A percentile compares a stretch with the other conserved stretches of the same genome.
phyloP scores from a whole-genome alignment of 2,888 invertebrate species.

The Cybosia mesomella region DNA sequence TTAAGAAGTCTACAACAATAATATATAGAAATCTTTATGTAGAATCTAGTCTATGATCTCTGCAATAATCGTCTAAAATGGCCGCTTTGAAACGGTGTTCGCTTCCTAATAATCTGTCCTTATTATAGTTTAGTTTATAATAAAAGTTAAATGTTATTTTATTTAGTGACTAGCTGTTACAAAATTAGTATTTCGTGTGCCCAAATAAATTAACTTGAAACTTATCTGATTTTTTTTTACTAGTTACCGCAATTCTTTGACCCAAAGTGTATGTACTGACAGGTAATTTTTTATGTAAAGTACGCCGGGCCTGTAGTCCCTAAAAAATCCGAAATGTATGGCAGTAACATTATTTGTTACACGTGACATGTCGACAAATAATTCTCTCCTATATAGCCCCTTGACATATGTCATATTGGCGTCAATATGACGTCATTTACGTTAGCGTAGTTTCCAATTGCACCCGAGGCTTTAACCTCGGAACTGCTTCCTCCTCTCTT shows the following conservation, averaged over 20 bases:
- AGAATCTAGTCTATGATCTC: slow-evolving; percentile 85
- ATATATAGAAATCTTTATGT: slow-evolving; percentile 53
- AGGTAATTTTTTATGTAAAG: background rate
- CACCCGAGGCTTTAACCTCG: too few relatives aligned
- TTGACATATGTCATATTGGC: too few relatives aligned
- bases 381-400: too few relatives aligned
- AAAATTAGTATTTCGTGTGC: slow-evolving; percentile 42
- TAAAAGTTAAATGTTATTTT: slow-evolving; percentile 38
- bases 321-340: too few relatives aligned
- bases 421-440: too few relatives aligned
- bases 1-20: slow-evolving; percentile 5
- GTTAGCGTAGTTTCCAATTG: too few relatives aligned
- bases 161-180: slow-evolving; percentile 37
- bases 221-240: slow-evolving; percentile 1
- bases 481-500: too few relatives aligned
- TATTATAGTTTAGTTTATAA: slow-evolving; percentile 57
- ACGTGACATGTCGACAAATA: too few relatives aligned
- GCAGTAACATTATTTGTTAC: too few relatives aligned
- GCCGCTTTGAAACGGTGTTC: slow-evolving; percentile 47
- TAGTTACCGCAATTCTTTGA: background rate
- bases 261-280: background rate
- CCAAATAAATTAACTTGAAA: slow-evolving; percentile 45
- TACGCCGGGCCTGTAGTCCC: too few relatives aligned
- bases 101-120: slow-evolving; percentile 76
- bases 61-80: slow-evolving; percentile 69